phyloP scores from a whole-genome alignment of 2,797 vertebrate genomes.

The Mus caroli region DNA sequence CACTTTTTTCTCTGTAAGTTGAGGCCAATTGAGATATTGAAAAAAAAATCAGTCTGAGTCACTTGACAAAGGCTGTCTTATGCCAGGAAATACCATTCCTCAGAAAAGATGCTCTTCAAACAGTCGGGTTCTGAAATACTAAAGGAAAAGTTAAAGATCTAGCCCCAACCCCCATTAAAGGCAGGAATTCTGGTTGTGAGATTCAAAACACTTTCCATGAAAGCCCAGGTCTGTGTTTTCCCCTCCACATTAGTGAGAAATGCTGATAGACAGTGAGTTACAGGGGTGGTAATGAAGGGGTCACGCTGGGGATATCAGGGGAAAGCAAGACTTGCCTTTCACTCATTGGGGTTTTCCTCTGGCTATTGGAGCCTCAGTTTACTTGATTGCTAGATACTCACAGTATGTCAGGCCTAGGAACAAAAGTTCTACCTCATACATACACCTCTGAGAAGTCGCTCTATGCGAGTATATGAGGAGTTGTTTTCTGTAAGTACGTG shows the following conservation, averaged over 20 bases:
- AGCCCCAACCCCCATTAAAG: conserved; percentile 44
- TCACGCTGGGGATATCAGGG: neutral
- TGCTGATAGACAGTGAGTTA: conserved; percentile 47
- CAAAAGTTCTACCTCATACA: neutral
- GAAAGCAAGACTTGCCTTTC: neutral
- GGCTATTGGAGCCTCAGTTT: neutral
- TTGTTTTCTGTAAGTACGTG: neutral
- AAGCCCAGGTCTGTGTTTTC: conserved; percentile 69
- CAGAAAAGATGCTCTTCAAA: conserved; percentile 82
- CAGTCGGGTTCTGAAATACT: conserved; percentile 67
- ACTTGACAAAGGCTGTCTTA: conserved; percentile 77
- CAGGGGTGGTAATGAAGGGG: neutral
- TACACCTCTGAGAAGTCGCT: neutral
- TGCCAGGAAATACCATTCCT: conserved; percentile 84
- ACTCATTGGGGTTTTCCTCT: neutral
- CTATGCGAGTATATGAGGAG: neutral
- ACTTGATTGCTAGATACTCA: neutral
- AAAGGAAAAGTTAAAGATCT: conserved; percentile 86
- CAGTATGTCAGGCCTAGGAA: neutral
- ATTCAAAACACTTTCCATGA: conserved; percentile 75
- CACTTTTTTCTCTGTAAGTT: conserved; percentile 87
- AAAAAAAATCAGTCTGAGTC: conserved; percentile 85
- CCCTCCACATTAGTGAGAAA: conserved; percentile 66
- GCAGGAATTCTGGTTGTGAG: conserved; percentile 74
- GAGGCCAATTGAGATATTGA: conserved; percentile 82